Conservation (phyloP, 2,888 invertebrate species). For the Lamellibrachia columna region DNA sequence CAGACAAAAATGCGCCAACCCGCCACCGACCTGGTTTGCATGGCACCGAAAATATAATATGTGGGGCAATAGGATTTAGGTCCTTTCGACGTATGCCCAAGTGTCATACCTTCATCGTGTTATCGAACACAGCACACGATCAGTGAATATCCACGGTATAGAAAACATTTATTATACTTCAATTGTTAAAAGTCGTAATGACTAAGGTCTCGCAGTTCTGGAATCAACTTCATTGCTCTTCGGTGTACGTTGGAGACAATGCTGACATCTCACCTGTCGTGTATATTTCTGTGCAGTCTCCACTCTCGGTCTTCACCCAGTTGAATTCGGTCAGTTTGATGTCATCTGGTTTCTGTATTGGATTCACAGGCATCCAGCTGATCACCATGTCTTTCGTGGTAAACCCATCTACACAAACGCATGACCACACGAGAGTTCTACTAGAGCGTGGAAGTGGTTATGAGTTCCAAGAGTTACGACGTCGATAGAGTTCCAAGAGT, state of each 20-base stretch:
- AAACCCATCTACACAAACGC: slow-evolving; percentile 28
- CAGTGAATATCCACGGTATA: no score
- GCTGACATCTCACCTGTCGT: slow-evolving; percentile 26
- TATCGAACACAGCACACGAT: no score
- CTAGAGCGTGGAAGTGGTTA: background rate
- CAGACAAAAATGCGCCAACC: no score
- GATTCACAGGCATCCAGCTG: slow-evolving; percentile 29
- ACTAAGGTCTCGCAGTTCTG: no score
- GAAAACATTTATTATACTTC: no score
- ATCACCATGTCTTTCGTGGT: slow-evolving; percentile 37
- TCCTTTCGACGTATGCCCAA: no score
- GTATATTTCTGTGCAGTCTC: slow-evolving; percentile 29
- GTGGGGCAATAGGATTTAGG: no score
- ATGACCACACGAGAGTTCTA: background rate
- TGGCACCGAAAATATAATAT: no score
- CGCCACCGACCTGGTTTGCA: no score
- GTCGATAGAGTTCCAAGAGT: background rate
- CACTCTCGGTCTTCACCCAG: slow-evolving; percentile 24
- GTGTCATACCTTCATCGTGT: no score
- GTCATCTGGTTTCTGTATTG: slow-evolving; percentile 32
- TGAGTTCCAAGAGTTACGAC: background rate
- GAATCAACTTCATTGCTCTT: no score
- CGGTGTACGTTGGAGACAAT: background rate
- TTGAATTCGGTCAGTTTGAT: slow-evolving; percentile 34
- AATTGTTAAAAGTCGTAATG: no score